Evolutionary conservation across 2,888 invertebrate genomes (phyloP).

Genomic region (Yponomeuta sedellus): DNA sequence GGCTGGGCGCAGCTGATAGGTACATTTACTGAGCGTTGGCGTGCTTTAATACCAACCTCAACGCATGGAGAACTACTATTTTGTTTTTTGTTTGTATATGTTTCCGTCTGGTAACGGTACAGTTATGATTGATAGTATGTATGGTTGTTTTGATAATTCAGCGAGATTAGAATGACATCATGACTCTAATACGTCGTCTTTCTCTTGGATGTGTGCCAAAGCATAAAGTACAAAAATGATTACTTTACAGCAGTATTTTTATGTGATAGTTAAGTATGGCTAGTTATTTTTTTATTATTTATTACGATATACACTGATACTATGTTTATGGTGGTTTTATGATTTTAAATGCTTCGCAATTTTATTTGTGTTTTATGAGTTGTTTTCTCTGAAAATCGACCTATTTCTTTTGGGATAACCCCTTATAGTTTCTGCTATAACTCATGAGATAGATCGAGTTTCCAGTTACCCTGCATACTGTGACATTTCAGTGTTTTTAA

Average conservation of each 20-base stretch:
- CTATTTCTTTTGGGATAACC: not conserved
- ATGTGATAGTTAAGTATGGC: conserved; percentile 1
- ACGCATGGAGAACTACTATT: not conserved
- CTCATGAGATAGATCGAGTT: no score
- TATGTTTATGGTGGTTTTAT: conserved; percentile 9
- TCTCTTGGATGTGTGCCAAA: not conserved
- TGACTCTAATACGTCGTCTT: not conserved
- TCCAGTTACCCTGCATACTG: no score
- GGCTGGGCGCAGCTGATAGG: no score
- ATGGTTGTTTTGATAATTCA: not conserved
- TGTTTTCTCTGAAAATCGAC: not conserved
- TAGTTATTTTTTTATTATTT: conserved; percentile 14
- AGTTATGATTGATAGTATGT: not conserved
- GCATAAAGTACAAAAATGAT: conserved; percentile 16
- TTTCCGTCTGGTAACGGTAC: not conserved
- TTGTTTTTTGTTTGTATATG: not conserved
- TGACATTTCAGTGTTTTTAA: no score
- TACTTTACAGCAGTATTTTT: conserved; percentile 10
- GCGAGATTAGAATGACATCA: not conserved
- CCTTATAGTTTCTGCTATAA: no score
- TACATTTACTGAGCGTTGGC: no score
- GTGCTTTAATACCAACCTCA: no score
- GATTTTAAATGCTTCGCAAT: conserved; percentile 12
- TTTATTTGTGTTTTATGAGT: not conserved
- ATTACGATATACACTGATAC: conserved; percentile 5